Conservation (phyloP, 2,888 invertebrate genomes). For the Megastigmus dorsalis region DNA sequence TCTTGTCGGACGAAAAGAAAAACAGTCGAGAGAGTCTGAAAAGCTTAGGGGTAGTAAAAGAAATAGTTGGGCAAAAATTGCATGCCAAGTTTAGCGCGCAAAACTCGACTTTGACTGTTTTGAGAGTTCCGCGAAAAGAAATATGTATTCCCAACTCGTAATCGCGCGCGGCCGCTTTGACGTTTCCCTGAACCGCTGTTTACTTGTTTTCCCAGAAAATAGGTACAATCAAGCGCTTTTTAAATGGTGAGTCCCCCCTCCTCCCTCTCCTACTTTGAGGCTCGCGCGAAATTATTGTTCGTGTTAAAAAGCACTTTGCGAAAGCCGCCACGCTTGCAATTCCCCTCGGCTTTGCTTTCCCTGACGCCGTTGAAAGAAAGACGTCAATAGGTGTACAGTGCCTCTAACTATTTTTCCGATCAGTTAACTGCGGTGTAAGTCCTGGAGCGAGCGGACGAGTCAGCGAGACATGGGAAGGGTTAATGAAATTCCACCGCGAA, state of each 20-base stretch:
- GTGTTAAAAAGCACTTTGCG: slow-evolving; percentile 30
- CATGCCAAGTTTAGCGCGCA: too few relatives aligned
- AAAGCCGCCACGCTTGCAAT: slow-evolving; percentile 7
- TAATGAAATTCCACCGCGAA: too few relatives aligned
- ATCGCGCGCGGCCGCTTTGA: background rate
- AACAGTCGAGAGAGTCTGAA: too few relatives aligned
- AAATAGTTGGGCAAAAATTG: too few relatives aligned
- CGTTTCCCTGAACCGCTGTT: slow-evolving; percentile 13
- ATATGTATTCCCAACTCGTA: background rate
- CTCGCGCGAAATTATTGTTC: slow-evolving; percentile 40
- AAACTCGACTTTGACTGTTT: too few relatives aligned
- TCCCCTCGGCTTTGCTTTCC: background rate
- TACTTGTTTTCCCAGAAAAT: slow-evolving; percentile 20
- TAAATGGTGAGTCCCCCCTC: background rate
- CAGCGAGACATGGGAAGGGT: too few relatives aligned
- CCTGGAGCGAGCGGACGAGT: too few relatives aligned
- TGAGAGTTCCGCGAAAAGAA: background rate
- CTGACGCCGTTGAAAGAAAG: background rate
- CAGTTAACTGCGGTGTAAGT: too few relatives aligned
- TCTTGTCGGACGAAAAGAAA: too few relatives aligned
- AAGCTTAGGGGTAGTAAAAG: too few relatives aligned
- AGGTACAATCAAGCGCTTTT: slow-evolving; percentile 4
- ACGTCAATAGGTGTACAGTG: slow-evolving; percentile 16
- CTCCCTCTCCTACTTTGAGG: too few relatives aligned
- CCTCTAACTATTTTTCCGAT: too few relatives aligned